Percentiles rank a stretch among this genome's conserved stretches.
Conservation (phyloP, 2,797 vertebrate genomes). For the Alectoris magna region DNA sequence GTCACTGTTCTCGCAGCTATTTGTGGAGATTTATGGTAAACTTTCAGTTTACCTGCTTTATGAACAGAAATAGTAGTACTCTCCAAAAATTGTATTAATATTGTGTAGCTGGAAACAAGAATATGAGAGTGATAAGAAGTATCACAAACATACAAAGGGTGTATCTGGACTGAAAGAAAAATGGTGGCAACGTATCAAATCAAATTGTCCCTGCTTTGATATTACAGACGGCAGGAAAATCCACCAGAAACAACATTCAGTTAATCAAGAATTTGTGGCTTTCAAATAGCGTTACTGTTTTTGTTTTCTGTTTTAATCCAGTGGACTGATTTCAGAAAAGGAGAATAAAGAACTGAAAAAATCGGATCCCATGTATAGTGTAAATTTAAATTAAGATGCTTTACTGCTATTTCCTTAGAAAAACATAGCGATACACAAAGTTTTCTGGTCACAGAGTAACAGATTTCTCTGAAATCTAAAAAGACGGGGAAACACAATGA, state of each 20-base stretch:
- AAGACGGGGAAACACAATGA: neutral
- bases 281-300: neutral
- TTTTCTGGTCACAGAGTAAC: neutral
- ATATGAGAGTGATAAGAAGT: neutral
- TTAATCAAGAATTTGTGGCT: neutral
- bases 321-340: neutral
- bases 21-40: neutral
- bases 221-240: neutral
- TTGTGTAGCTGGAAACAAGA: neutral
- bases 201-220: neutral
- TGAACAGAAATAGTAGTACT: neutral
- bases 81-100: neutral
- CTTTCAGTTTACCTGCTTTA: neutral
- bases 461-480: neutral
- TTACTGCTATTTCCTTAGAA: conserved; percentile 1
- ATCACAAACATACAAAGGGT: neutral
- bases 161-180: neutral
- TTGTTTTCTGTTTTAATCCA: neutral
- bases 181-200: neutral
- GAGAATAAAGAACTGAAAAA: neutral
- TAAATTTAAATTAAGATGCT: neutral
- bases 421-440: neutral
- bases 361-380: neutral
- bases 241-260: neutral
- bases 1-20: neutral